phyloP scores from a whole-genome alignment of 1,140 invertebrate species.

The Cyphomyrmex costatus region DNA sequence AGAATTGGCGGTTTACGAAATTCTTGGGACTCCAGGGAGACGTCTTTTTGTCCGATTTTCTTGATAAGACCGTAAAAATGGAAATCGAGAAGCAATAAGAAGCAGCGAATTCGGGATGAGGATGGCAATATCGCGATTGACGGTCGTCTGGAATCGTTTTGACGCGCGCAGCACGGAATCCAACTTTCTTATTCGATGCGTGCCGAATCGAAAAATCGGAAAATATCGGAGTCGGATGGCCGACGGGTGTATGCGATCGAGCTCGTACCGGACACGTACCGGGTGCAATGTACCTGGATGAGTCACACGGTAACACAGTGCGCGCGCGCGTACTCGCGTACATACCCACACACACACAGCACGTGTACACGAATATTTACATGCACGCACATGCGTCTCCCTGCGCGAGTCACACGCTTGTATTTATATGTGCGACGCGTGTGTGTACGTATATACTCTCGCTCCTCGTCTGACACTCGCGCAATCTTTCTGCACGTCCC shows the following conservation, averaged over 20 bases:
- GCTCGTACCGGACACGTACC: conserved; percentile 79
- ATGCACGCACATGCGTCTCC: conserved; percentile 65
- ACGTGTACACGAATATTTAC: conserved; percentile 12
- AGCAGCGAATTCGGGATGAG: neutral
- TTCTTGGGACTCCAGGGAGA: neutral
- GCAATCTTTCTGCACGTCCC: conserved; percentile 40
- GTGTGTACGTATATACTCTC: neutral
- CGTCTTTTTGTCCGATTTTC: neutral
- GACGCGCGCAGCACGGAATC: conserved; percentile 2
- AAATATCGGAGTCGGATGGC: conserved; percentile 74
- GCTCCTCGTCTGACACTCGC: conserved; percentile 30
- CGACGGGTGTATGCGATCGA: conserved; percentile 72
- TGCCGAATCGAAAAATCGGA: conserved; percentile 74
- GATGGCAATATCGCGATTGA: neutral
- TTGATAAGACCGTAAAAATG: neutral
- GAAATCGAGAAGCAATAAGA: neutral
- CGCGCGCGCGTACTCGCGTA: conserved; percentile 11
- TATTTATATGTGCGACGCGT: neutral
- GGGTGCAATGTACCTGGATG: conserved; percentile 84
- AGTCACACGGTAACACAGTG: conserved; percentile 78
- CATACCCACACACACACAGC: conserved; percentile 55
- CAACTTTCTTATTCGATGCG: conserved; percentile 18
- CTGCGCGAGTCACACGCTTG: conserved; percentile 25
- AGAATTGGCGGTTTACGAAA: neutral
- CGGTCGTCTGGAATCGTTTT: neutral